These are phyloP conservation scores for Ophion ellenae DNA, from an alignment of 2,888 invertebrate species.

Conservation along the genomic window DNA sequence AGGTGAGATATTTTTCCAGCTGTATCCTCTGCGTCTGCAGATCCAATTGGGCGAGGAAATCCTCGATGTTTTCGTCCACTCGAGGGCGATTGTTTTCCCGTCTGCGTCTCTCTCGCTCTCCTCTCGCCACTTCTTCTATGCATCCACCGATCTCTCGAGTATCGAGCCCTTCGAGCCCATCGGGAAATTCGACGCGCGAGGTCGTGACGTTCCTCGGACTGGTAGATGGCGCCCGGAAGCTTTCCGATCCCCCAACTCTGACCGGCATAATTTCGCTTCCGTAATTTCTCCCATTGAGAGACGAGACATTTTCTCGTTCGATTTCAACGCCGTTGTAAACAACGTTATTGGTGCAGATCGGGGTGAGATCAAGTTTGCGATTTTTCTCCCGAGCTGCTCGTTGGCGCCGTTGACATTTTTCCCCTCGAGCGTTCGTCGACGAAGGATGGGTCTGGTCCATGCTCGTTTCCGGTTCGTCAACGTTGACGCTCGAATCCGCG, in stretches of 20 bases:
- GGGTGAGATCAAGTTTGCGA: slow-evolving; percentile 46
- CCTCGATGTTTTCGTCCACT: slow-evolving; percentile 11
- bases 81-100: background rate
- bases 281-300: background rate
- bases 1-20: slow-evolving; percentile 73
- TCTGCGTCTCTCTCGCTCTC: background rate
- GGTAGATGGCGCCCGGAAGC: background rate
- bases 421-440: background rate
- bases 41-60: slow-evolving; percentile 74
- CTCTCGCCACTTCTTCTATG: background rate
- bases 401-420: background rate
- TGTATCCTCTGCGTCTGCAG: slow-evolving; percentile 76
- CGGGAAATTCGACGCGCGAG: background rate
- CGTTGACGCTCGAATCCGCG: background rate
- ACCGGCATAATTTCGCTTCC: background rate
- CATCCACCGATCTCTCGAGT: background rate
- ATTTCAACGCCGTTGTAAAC: slow-evolving; percentile 52
- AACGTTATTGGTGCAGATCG: slow-evolving; percentile 70
- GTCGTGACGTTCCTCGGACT: background rate
- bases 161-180: background rate
- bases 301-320: background rate
- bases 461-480: background rate
- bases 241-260: background rate
- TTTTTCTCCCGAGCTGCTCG: background rate
- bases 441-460: background rate